Percentiles rank a stretch among this genome's conserved stretches.
phyloP scores from a whole-genome alignment of 2,797 vertebrate genomes.

The Cryptoblepharus egeriae region DNA sequence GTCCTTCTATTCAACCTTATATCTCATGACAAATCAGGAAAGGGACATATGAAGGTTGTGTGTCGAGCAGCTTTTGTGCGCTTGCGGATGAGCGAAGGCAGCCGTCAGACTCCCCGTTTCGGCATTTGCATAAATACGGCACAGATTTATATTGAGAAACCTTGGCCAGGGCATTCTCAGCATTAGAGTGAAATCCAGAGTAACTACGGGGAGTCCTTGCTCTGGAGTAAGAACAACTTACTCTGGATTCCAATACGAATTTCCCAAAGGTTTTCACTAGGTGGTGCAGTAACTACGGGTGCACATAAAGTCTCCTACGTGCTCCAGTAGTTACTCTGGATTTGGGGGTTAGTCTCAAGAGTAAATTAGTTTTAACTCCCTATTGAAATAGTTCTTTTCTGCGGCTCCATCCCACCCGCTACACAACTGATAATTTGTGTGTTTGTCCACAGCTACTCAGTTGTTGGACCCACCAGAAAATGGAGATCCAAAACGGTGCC shows the following conservation, averaged over 20 bases:
- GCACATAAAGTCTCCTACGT: too few relatives aligned
- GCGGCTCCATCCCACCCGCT: too few relatives aligned
- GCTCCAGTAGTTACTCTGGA: too few relatives aligned
- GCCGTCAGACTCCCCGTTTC: background rate
- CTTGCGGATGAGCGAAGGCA: background rate
- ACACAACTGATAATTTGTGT: background rate
- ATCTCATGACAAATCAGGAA: background rate
- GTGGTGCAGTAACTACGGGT: too few relatives aligned
- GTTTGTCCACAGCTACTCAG: background rate
- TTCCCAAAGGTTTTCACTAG: too few relatives aligned
- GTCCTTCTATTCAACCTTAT: background rate
- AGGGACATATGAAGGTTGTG: background rate
- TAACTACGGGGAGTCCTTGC: too few relatives aligned
- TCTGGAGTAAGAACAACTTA: too few relatives aligned
- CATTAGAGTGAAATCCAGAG: too few relatives aligned
- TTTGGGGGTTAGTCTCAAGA: too few relatives aligned
- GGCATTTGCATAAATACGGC: background rate
- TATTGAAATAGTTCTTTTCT: too few relatives aligned
- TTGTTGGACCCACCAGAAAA: background rate
- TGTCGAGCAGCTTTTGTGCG: background rate
- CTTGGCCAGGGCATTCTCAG: background rate
- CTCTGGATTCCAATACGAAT: too few relatives aligned
- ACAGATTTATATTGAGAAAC: background rate
- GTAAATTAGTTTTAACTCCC: background rate
- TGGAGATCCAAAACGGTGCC: background rate